A percentile compares a stretch with the other conserved stretches of the same genome.
phyloP scores from a whole-genome alignment of 35 echinoderm and acorn worm species.

The Ptychodera flava region DNA sequence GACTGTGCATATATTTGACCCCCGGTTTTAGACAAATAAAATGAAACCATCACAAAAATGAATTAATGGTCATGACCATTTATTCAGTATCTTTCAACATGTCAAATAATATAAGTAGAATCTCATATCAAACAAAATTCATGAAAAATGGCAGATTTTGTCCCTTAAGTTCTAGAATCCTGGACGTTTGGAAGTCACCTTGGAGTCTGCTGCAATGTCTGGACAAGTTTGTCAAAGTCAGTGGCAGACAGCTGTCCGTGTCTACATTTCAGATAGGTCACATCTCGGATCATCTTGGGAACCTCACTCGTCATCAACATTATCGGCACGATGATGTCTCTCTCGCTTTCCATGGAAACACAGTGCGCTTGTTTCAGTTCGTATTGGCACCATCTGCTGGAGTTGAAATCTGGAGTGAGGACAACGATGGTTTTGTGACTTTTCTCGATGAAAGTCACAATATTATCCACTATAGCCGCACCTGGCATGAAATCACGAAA shows the following conservation, averaged over 20 bases:
- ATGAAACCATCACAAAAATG: no score
- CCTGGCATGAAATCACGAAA: conserved; percentile 82
- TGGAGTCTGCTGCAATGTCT: background rate
- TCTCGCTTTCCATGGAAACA: conserved; percentile 17
- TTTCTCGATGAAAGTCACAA: conserved; percentile 39
- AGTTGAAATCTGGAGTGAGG: conserved; percentile 54
- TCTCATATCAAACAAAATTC: no score
- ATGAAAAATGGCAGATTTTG: no score
- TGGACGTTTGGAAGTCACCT: no score
- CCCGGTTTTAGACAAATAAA: no score
- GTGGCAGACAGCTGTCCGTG: conserved; percentile 55
- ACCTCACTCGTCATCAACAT: conserved; percentile 55
- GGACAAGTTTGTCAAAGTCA: conserved; percentile 24
- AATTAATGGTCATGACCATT: no score
- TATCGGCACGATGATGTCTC: conserved; percentile 52
- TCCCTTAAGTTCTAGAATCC: no score
- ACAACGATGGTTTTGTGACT: conserved; percentile 60
- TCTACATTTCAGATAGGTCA: conserved; percentile 60
- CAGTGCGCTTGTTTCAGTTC: conserved; percentile 58
- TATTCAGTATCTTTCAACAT: no score
- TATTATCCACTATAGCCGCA: conserved; percentile 57
- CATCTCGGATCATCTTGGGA: conserved; percentile 63
- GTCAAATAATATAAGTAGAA: no score
- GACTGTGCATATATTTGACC: no score
- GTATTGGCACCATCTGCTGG: conserved; percentile 75